phyloP scores from a whole-genome alignment of 2,888 invertebrate species.

The Pheosia gnoma region DNA sequence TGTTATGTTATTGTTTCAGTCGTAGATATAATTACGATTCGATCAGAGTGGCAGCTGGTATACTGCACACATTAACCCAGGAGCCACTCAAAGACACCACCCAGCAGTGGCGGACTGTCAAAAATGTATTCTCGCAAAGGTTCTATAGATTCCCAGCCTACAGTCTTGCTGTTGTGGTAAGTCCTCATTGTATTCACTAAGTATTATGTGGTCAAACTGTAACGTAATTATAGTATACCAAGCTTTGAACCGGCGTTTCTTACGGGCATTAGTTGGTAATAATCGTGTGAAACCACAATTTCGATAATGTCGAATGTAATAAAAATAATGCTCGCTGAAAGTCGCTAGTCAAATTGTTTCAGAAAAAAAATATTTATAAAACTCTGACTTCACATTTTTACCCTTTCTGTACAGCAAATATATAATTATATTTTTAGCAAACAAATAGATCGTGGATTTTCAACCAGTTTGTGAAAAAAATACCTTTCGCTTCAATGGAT shows the following conservation, averaged over 20 bases:
- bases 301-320: too few species aligned
- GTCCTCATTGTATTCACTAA: conserved; percentile 11
- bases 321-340: too few species aligned
- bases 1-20: conserved; percentile 27
- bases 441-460: conserved; percentile 49
- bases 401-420: too few species aligned
- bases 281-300: too few species aligned
- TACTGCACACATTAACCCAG: conserved; percentile 37
- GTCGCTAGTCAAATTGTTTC: too few species aligned
- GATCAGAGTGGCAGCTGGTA: conserved; percentile 50
- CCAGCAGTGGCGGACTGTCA: conserved; percentile 59
- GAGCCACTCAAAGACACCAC: conserved; percentile 12
- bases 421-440: conserved; percentile 40
- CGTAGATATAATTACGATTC: conserved; percentile 26
- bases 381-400: too few species aligned
- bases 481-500: conserved; percentile 52
- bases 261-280: too few species aligned
- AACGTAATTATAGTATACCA: too few species aligned
- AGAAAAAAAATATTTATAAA: too few species aligned
- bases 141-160: conserved; percentile 60
- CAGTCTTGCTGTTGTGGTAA: conserved; percentile 60
- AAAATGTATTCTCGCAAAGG: conserved; percentile 53
- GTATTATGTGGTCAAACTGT: too few species aligned
- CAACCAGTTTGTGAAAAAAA: conserved; percentile 54
- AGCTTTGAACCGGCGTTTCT: too few species aligned